Conservation (phyloP, 2,113 vertebrate genomes). For the Morphnarchus princeps region DNA sequence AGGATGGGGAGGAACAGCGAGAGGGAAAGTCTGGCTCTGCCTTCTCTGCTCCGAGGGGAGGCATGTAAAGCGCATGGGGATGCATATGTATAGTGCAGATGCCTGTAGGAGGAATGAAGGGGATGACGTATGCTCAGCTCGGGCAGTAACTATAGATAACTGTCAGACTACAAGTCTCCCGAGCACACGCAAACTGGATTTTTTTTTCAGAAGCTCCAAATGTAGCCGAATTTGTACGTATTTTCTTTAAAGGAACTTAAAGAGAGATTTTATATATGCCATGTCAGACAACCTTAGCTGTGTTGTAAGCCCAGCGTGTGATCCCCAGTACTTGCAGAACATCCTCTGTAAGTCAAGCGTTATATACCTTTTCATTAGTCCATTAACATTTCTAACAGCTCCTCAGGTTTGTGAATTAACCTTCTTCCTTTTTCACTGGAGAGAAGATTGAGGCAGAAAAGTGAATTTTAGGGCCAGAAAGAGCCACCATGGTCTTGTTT, state of each 20-base stretch:
- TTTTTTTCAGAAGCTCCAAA: not conserved
- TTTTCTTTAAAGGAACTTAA: not conserved
- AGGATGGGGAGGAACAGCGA: not conserved
- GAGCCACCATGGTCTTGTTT: not conserved
- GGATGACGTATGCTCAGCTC: not conserved
- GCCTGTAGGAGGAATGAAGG: constrained; percentile 20
- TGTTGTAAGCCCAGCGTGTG: not conserved
- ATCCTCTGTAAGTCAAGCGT: not conserved
- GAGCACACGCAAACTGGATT: not conserved
- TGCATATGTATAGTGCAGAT: not conserved
- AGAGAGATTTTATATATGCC: not conserved
- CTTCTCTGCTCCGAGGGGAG: not conserved
- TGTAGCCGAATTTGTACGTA: not conserved
- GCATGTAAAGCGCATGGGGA: not conserved
- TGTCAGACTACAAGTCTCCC: not conserved
- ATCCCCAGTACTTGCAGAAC: not conserved
- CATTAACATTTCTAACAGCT: not conserved
- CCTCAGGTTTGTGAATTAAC: not conserved
- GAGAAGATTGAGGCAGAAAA: not conserved
- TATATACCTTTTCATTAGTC: not conserved
- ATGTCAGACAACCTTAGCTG: not conserved
- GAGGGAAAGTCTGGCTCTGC: not conserved
- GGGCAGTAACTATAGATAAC: not conserved
- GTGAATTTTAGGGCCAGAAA: not conserved
- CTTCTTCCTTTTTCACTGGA: not conserved